Percentiles rank a stretch among this genome's conserved stretches.
phyloP scores from a whole-genome alignment of 2,888 invertebrate genomes.

The Bembecia ichneumoniformis region DNA sequence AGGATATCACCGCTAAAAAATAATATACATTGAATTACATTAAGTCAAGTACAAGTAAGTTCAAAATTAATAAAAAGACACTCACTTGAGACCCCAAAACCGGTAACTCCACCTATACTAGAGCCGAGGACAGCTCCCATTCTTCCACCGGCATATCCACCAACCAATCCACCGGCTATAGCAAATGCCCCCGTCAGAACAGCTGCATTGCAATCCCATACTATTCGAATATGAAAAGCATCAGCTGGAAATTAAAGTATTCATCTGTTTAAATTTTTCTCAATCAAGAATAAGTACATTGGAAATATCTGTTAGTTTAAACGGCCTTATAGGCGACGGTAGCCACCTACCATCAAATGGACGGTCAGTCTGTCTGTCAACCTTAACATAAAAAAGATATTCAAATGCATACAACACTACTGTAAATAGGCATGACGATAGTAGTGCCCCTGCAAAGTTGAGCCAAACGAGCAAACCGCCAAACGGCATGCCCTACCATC shows the following conservation, averaged over 20 bases:
- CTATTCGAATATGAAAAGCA: conserved; percentile 40
- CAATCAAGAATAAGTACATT: no score
- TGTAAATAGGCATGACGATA: no score
- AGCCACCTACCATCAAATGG: no score
- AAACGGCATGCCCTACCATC: no score
- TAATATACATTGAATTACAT: neutral
- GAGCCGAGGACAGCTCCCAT: conserved; percentile 47
- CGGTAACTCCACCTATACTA: conserved; percentile 41
- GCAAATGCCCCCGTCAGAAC: conserved; percentile 35
- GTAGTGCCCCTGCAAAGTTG: no score
- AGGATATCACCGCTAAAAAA: conserved; percentile 36
- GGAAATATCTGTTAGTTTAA: no score
- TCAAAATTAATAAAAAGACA: conserved; percentile 2
- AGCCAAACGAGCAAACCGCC: no score
- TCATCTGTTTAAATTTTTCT: no score
- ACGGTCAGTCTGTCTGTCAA: no score
- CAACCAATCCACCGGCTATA: conserved; percentile 40
- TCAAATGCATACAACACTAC: no score
- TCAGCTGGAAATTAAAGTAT: conserved; percentile 29
- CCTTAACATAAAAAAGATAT: no score
- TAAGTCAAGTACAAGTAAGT: neutral
- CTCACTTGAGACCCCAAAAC: conserved; percentile 43
- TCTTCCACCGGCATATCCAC: conserved; percentile 43
- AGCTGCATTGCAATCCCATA: conserved; percentile 39
- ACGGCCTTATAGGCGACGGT: no score